Percentiles rank a stretch among this genome's conserved stretches.
Conservation (phyloP, 2,113 vertebrate genomes). For the Geothlypis trichas region DNA sequence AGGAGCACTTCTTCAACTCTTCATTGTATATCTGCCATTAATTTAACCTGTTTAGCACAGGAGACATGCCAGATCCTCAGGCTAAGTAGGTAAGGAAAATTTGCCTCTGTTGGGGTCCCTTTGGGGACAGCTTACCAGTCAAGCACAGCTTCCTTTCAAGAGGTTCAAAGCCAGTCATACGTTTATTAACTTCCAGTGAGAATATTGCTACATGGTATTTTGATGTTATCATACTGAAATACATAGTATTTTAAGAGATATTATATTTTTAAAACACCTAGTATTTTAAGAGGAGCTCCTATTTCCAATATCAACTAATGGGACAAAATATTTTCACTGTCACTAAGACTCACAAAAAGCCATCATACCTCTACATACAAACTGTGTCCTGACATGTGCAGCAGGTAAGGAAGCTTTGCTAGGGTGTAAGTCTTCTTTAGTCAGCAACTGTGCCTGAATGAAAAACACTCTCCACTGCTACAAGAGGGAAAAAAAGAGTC, state of each 20-base stretch:
- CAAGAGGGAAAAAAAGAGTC: not conserved
- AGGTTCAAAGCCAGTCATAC: not conserved
- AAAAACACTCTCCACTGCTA: not conserved
- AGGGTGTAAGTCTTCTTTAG: not conserved
- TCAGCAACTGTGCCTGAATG: not conserved
- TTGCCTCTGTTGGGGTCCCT: not conserved
- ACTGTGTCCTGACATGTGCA: not conserved
- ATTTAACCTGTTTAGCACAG: not conserved
- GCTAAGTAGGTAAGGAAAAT: not conserved
- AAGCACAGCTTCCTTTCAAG: not conserved
- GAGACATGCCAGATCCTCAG: not conserved
- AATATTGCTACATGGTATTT: not conserved
- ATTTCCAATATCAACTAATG: not conserved
- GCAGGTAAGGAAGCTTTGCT: not conserved
- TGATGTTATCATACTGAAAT: not conserved
- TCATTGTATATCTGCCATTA: not conserved
- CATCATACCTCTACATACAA: not conserved
- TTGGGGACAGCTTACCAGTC: not conserved
- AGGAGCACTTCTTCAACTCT: not conserved
- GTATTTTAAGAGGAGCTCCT: not conserved
- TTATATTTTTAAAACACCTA: not conserved
- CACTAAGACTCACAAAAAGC: not conserved
- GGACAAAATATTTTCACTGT: not conserved
- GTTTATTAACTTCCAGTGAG: not conserved
- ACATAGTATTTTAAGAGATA: not conserved